Base-by-base conservation (phyloP, 2,888 invertebrate species). In the Cerastoderma edule region DNA sequence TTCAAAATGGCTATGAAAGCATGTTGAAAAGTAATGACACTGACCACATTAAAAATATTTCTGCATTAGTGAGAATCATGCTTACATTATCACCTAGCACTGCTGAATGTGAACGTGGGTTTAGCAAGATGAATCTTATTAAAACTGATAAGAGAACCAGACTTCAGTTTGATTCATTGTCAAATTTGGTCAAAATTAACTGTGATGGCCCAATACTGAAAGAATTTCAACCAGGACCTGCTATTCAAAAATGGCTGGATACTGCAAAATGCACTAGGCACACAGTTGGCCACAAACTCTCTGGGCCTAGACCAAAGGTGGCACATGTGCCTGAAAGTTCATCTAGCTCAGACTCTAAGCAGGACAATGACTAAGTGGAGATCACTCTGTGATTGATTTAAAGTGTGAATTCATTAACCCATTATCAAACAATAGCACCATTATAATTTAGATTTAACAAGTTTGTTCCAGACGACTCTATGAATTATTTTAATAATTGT, bases 81-180 rank as follows among this genome's bases (percentile, higher is more conserved):
- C 22, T 60, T 19, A 60, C 2, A 2, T 32, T 60, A 13, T 60
- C 33, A 30, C 60, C 60, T 30, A 60, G 19, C 16, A 60, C 60
- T n/a, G 33, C 60, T 32, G 60, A 60, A 30, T 60, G 60, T 60
- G 60, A 30, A 32, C 27, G 60, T 30, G 32, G 60, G 22, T 60
- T 60, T 22, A 60, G 60, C 33, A 27, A 32, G 16, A 27, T 60
- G 6, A 60, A 60, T 22, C 33, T 60, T 4, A 60, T 60, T 13
- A 60, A 60, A 60, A 60, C 60, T 30, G 60, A 60, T 32, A 60
- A 60, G 33, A 60, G 60, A 60, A 60, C 60, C 13, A 4, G 60
- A n/a, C 33, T 60, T 19, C 19, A 60, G 32, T 60, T 32, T 60
- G 60, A 60, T 13, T 60, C 60, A 10, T 22, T 60, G 19, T n/a